Percentiles rank a stretch among this genome's conserved stretches.
phyloP scores from a whole-genome alignment of 1,140 invertebrate species.

The Aphelenchoides avenae region DNA sequence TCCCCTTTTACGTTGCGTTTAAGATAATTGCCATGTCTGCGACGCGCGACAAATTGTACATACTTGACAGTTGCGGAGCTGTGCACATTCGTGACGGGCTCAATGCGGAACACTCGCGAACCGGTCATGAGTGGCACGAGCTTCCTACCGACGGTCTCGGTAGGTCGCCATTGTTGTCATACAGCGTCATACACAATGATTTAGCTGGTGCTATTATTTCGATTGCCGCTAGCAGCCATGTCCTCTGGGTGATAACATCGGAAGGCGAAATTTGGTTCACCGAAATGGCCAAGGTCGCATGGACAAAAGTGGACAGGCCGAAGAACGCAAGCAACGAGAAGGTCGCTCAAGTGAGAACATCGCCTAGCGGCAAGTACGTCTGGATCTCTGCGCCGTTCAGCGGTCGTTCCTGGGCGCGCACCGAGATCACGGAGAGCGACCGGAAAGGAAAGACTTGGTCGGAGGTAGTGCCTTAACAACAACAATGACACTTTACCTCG shows the following conservation, averaged over 20 bases:
- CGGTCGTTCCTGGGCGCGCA: conserved; percentile 13
- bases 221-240: conserved; percentile 21
- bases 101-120: not conserved
- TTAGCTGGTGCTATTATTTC: conserved; percentile 17
- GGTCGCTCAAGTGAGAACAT: conserved; percentile 25
- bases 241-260: conserved; percentile 21
- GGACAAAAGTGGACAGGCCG: conserved; percentile 3
- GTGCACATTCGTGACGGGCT: conserved; percentile 21
- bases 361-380: conserved; percentile 20
- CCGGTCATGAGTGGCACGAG: conserved; percentile 11
- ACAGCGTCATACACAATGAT: not conserved
- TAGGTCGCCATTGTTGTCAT: too few species aligned
- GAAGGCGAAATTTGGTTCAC: conserved; percentile 21
- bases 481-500: too few species aligned
- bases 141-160: not conserved
- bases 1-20: conserved; percentile 6
- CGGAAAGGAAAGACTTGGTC: conserved; percentile 18
- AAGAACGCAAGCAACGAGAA: conserved; percentile 16
- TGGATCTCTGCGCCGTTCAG: conserved; percentile 29
- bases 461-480: too few species aligned
- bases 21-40: conserved; percentile 17
- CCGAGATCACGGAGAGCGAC: conserved; percentile 16
- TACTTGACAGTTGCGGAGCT: conserved; percentile 20
- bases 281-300: conserved; percentile 6
- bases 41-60: conserved; percentile 9